Evolutionary conservation across 2,113 vertebrate genomes (phyloP).

Genomic region (Rhineura floridana): DNA sequence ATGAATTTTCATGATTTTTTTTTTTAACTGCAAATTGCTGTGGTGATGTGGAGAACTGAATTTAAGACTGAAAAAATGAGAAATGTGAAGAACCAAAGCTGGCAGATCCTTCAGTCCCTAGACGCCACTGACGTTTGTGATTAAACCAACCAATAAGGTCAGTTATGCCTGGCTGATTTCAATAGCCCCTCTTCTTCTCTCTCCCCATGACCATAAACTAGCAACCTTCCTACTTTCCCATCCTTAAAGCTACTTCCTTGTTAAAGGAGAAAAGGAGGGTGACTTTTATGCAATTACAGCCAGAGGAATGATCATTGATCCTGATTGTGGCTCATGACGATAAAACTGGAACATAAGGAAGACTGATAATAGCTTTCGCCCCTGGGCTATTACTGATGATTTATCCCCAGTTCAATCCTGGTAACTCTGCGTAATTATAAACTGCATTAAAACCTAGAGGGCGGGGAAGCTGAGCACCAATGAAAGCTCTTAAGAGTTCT

Average conservation of each 20-base stretch:
- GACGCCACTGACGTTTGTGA: background rate
- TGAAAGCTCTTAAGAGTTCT: conserved; percentile 54
- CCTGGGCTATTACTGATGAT: conserved; percentile 74
- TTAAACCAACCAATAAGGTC: conserved; percentile 37
- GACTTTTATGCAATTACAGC: conserved; percentile 70
- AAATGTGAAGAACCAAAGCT: too few relatives aligned
- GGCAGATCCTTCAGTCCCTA: too few relatives aligned
- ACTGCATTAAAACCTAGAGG: conserved; percentile 63
- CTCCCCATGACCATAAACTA: conserved; percentile 17
- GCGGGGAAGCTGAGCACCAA: conserved; percentile 66
- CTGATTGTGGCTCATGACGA: conserved; percentile 74
- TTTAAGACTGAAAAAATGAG: too few relatives aligned
- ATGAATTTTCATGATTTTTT: too few relatives aligned
- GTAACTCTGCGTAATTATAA: conserved; percentile 74
- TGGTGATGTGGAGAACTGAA: too few relatives aligned
- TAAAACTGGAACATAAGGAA: conserved; percentile 77
- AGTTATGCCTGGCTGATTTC: conserved; percentile 51
- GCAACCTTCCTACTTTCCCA: conserved; percentile 67
- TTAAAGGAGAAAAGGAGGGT: conserved; percentile 68
- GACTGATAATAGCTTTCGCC: conserved; percentile 75
- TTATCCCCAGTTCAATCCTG: conserved; percentile 69
- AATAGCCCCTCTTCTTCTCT: background rate
- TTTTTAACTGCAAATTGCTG: too few relatives aligned
- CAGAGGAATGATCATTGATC: conserved; percentile 75
- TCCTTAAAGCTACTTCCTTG: conserved; percentile 59